Base-by-base conservation (phyloP, 1,140 invertebrate species). In the Psix sp. region DNA sequence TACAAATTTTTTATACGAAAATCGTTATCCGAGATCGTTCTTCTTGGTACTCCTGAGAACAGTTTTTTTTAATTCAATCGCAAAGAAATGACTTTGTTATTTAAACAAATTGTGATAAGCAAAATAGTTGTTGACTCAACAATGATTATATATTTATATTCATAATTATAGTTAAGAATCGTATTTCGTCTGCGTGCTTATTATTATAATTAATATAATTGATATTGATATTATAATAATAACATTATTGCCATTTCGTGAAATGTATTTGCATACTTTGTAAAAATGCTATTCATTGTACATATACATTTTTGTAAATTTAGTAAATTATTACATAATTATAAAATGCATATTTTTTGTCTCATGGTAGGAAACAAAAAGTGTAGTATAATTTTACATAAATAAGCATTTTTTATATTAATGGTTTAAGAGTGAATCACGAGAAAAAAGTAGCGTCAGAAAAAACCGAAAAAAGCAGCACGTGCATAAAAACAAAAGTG, bases 81-180 rank as follows among this genome's bases (percentile, higher is more conserved):
- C 45, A 43, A 59, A 11, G 18, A 38, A 59, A 46, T 68, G 52
- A 63, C 56, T 68, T 74, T 62, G 54, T 70, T 66, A 60, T 51
- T 60, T 65, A 38, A 70, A 70, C 59, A 39, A 75, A 75, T 75
- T 75, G 72, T 75, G 72, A 70, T 70, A 70, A 75, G 72, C 59
- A 70, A 60, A 66, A 66, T 65, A 65, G 26, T 66, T 74, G 72
- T 74, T 67, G 57, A 46, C 26, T 63, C 59, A 68, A 75, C 59
- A 66, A 75, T 75, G 39, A 75, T 70, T 65, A 54, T 70, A 66
- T 65, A 75, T 70, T 75, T 70, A 72, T 73, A 73, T 65, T 59
- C 52, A 75, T 56, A 52, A 42, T 15, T 46, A 68, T 52, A 60
- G 65, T 24, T 62, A 56, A 74, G 17, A 40, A 75, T 40, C 45